A percentile compares a stretch with the other conserved stretches of the same genome.
Conservation (phyloP, 1,140 invertebrate genomes). For the Acromyrmex charruanus region DNA sequence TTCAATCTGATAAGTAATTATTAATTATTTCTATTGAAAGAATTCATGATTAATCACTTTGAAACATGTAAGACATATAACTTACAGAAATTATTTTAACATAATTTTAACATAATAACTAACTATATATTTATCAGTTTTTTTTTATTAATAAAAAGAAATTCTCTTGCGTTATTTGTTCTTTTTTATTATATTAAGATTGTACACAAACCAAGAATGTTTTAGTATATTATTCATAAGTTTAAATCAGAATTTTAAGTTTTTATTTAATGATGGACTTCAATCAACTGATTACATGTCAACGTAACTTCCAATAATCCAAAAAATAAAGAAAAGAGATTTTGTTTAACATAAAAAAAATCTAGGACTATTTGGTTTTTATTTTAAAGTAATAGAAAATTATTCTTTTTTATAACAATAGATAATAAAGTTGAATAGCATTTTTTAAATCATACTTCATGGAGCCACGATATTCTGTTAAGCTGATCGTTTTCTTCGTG, state of each 20-base stretch:
- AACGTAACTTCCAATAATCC: not conserved
- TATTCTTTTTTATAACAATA: not conserved
- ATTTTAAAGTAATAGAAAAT: not conserved
- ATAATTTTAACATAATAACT: not conserved
- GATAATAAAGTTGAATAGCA: not conserved
- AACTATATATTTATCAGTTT: not conserved
- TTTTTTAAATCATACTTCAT: not conserved
- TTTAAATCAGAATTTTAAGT: slow-evolving; percentile 6
- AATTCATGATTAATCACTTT: not conserved
- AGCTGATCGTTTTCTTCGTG: slow-evolving; percentile 41
- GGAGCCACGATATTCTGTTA: not conserved
- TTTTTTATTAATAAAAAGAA: not conserved
- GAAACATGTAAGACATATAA: not conserved
- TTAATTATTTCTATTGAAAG: not conserved
- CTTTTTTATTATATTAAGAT: not conserved
- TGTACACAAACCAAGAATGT: not conserved
- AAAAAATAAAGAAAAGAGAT: not conserved
- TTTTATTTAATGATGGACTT: not conserved
- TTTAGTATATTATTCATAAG: not conserved
- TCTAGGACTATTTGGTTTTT: not conserved
- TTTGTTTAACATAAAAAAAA: not conserved
- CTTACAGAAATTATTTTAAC: not conserved
- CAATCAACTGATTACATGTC: not conserved
- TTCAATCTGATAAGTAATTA: slow-evolving; percentile 1
- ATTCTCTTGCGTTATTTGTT: not conserved